Conservation (phyloP, 2,888 invertebrate species). For the Prosapia bicincta region DNA sequence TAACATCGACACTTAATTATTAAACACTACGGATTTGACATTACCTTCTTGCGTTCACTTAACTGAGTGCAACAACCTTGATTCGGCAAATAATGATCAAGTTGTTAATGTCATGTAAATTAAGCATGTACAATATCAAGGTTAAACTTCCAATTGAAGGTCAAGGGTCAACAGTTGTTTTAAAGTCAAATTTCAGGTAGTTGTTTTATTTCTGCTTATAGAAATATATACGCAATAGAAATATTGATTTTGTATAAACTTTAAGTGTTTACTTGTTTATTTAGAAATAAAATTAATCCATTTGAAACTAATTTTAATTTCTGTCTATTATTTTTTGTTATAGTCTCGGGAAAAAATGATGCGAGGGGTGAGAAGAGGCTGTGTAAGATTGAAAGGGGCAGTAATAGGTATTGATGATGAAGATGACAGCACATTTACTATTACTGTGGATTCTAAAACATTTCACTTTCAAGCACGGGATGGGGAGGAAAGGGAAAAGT, state of each 20-base stretch:
- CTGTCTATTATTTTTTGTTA: slow-evolving; percentile 40
- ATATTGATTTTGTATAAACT: too few species aligned
- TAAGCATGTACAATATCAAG: not conserved
- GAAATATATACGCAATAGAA: too few species aligned
- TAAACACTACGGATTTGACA: not conserved
- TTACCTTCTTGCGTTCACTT: not conserved
- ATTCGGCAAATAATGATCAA: not conserved
- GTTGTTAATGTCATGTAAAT: not conserved
- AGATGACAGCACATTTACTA: slow-evolving; percentile 98
- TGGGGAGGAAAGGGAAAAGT: slow-evolving; percentile 90
- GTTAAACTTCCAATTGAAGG: not conserved
- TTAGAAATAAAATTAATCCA: too few species aligned
- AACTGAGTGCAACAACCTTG: not conserved
- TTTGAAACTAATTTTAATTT: too few species aligned
- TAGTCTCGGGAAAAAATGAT: slow-evolving; percentile 99
- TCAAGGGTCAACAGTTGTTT: not conserved
- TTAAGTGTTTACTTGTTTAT: too few species aligned
- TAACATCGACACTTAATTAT: too few species aligned
- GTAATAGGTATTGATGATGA: slow-evolving; percentile 99
- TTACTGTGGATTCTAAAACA: slow-evolving; percentile 98
- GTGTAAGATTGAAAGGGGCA: slow-evolving; percentile 95
- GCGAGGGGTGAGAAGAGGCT: slow-evolving; percentile 92
- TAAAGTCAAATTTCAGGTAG: too few species aligned
- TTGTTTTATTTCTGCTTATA: too few species aligned
- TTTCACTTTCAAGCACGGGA: slow-evolving; percentile 99